Evolutionary conservation across 2,888 invertebrate species (phyloP).

Genomic region (Trachelus tabidus): DNA sequence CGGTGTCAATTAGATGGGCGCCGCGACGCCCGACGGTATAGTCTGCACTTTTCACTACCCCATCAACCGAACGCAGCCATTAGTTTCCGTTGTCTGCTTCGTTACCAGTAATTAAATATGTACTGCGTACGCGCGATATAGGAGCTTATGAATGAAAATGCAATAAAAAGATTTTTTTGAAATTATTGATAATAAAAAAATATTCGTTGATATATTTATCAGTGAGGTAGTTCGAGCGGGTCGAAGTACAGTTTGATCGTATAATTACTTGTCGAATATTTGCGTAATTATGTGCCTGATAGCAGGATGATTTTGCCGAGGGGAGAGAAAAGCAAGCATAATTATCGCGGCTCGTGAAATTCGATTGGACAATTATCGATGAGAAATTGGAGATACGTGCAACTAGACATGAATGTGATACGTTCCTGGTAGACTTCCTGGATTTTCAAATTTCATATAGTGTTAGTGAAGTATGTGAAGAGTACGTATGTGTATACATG

Average conservation of each 20-base stretch:
- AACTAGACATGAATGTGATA: background rate
- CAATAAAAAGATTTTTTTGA: background rate
- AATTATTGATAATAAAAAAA: background rate
- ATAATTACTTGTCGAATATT: background rate
- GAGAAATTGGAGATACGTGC: background rate
- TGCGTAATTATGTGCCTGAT: background rate
- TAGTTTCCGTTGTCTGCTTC: background rate
- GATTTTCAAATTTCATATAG: background rate
- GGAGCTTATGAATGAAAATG: background rate
- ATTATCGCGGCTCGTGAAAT: background rate
- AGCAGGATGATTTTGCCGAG: background rate
- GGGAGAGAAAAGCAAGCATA: background rate
- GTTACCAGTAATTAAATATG: background rate
- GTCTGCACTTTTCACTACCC: constrained; percentile 16
- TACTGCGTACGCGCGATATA: background rate
- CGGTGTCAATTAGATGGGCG: constrained; percentile 28
- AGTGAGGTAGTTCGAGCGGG: background rate
- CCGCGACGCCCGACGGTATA: background rate
- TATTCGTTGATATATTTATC: background rate
- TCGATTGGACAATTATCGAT: background rate
- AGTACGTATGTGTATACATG: no score
- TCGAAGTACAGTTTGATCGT: background rate
- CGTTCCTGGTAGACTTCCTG: background rate
- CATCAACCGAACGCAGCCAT: background rate
- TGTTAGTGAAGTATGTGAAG: no score